A percentile compares a stretch with the other conserved stretches of the same genome.
These are phyloP conservation scores for Emydocephalus ijimae DNA, from an alignment of 2,113 vertebrate species.

Conservation along the genomic window DNA sequence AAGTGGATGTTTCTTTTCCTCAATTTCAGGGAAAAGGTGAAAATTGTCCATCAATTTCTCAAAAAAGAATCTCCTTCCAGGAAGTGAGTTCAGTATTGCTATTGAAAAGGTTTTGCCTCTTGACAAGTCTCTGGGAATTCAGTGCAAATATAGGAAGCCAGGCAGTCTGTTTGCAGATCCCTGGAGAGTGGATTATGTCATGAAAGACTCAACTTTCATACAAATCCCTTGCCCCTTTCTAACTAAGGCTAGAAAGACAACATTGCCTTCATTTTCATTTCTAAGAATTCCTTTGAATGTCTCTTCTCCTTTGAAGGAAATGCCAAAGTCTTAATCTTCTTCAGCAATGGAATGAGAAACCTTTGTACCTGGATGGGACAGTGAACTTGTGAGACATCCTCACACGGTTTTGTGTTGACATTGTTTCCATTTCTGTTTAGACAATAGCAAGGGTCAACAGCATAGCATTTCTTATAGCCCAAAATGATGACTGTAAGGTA, in stretches of 20 bases:
- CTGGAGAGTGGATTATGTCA: not conserved
- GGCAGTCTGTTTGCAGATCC: not conserved
- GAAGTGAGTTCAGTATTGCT: not conserved
- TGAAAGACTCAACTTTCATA: not conserved
- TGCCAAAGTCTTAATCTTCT: not conserved
- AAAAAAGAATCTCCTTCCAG: not conserved
- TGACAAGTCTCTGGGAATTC: not conserved
- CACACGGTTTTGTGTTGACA: not conserved
- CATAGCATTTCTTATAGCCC: not conserved
- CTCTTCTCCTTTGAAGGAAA: not conserved
- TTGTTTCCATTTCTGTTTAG: not conserved
- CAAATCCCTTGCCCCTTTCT: not conserved
- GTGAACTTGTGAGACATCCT: not conserved
- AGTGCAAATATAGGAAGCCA: not conserved
- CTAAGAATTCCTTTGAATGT: not conserved
- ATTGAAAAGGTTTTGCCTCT: not conserved
- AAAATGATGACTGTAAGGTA: not conserved
- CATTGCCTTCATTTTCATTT: not conserved
- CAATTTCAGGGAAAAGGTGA: not conserved
- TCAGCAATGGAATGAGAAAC: not conserved
- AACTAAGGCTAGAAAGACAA: not conserved
- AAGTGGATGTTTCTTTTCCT: not conserved
- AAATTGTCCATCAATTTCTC: not conserved
- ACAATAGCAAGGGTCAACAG: not conserved
- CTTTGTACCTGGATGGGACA: not conserved